phyloP scores from a whole-genome alignment of 2,888 invertebrate genomes.

The Calliscelio sp. region DNA sequence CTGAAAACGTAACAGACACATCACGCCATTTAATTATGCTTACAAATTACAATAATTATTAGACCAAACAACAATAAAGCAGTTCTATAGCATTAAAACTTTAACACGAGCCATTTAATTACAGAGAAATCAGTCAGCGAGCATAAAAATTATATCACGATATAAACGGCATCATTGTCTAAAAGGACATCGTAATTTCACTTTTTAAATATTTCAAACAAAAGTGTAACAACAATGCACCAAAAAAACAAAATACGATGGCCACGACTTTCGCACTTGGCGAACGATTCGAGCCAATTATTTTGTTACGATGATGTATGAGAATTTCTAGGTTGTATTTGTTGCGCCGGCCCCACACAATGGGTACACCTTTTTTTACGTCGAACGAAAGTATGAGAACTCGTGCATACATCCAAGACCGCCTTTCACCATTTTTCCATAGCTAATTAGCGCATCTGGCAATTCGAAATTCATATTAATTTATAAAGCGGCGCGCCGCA shows the following conservation, averaged over 20 bases:
- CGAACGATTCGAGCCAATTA: conserved; percentile 55
- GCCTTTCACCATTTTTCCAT: conserved; percentile 77
- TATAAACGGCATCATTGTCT: conserved; percentile 32
- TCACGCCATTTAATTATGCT: conserved; percentile 31
- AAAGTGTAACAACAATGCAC: conserved; percentile 65
- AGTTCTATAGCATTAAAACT: conserved; percentile 43
- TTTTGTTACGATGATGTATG: conserved; percentile 63
- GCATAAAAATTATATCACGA: conserved; percentile 58
- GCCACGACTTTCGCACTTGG: conserved; percentile 55
- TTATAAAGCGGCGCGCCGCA: conserved; percentile 26
- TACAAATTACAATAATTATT: conserved; percentile 59
- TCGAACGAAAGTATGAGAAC: conserved; percentile 82
- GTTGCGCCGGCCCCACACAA: conserved; percentile 57
- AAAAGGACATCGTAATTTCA: conserved; percentile 63
- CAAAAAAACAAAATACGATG: conserved; percentile 62
- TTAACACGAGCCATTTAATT: conserved; percentile 57
- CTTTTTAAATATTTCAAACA: conserved; percentile 68
- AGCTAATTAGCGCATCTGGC: conserved; percentile 67
- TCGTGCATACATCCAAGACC: conserved; percentile 75
- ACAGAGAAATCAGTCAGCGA: conserved; percentile 66
- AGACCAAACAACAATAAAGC: conserved; percentile 56
- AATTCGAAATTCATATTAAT: conserved; percentile 62
- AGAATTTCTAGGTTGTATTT: conserved; percentile 78
- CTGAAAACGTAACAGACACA: too few species aligned
- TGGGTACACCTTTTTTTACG: conserved; percentile 74